Conservation (phyloP, 2,888 invertebrate species). For the Rhagophthalmus giganteus region DNA sequence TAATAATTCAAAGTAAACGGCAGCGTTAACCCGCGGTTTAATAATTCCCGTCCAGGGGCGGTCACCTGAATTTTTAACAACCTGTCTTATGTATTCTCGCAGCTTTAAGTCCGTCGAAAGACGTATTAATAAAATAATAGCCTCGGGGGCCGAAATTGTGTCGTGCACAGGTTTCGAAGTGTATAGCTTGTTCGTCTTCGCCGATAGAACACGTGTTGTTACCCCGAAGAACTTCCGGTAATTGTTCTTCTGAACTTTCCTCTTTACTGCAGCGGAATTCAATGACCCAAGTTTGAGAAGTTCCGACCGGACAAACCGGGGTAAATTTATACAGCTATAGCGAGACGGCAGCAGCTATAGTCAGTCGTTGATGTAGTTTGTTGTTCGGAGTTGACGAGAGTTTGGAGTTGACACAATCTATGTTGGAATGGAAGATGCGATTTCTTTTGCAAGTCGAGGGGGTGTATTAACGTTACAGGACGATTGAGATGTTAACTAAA, state of each 20-base stretch:
- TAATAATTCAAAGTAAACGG: conserved; percentile 19
- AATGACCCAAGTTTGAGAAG: conserved; percentile 43
- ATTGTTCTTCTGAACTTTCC: conserved; percentile 39
- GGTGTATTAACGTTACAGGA: neutral
- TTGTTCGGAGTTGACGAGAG: conserved; percentile 25
- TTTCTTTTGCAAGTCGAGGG: conserved; percentile 4
- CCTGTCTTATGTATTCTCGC: neutral
- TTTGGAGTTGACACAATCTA: conserved; percentile 23
- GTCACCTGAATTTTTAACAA: conserved; percentile 20
- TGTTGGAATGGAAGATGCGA: conserved; percentile 19
- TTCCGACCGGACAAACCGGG: conserved; percentile 37
- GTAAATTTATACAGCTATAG: conserved; percentile 40
- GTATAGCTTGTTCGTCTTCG: conserved; percentile 6
- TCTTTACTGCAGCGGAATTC: conserved; percentile 41
- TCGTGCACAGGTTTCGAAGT: too few species aligned
- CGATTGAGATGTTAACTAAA: neutral
- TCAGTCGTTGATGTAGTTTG: conserved; percentile 38
- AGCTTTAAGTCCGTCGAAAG: too few species aligned
- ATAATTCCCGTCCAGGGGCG: conserved; percentile 14
- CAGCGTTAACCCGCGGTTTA: conserved; percentile 12
- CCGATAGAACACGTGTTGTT: conserved; percentile 22
- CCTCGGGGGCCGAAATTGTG: too few species aligned
- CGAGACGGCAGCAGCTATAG: conserved; percentile 20
- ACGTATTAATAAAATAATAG: too few species aligned
- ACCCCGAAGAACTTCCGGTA: conserved; percentile 24